Percentiles rank a stretch among this genome's conserved stretches.
Conservation (phyloP, 2,888 invertebrate genomes). For the Hoplodrina blanda region DNA sequence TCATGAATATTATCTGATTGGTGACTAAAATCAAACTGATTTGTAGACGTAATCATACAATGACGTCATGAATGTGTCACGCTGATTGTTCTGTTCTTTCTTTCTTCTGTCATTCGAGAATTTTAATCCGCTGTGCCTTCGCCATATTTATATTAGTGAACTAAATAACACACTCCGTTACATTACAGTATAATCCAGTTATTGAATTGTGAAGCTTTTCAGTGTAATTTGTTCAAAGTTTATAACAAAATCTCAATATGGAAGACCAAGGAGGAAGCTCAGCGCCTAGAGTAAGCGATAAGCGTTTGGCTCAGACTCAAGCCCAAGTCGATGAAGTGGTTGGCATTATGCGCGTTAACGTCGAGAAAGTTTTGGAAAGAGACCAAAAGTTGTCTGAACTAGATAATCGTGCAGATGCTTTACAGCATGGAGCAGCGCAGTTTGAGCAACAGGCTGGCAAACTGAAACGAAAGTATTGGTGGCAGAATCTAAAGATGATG, state of each 20-base stretch:
- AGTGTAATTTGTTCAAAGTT: conserved; percentile 26
- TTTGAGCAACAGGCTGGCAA: conserved; percentile 99
- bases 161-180: conserved; percentile 27
- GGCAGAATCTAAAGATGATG: conserved; percentile 99
- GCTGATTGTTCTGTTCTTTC: conserved; percentile 57
- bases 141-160: conserved; percentile 69
- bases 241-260: conserved; percentile 73
- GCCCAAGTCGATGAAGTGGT: conserved; percentile 93
- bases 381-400: conserved; percentile 98
- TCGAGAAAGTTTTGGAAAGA: conserved; percentile 98
- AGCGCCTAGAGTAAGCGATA: conserved; percentile 87
- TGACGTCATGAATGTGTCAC: conserved; percentile 71
- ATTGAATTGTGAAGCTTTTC: conserved; percentile 20
- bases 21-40: conserved; percentile 1
- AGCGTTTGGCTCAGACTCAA: conserved; percentile 89
- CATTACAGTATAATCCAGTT: conserved; percentile 1
- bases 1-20: conserved; percentile 37
- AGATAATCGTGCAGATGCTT: conserved; percentile 98
- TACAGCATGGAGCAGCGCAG: conserved; percentile 98
- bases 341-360: conserved; percentile 98
- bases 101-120: conserved; percentile 48
- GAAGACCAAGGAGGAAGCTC: conserved; percentile 89
- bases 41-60: conserved; percentile 43
- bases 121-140: conserved; percentile 58
- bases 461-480: conserved; percentile 99